Conservation (phyloP, 64 coral and sea anemone species). For the Montipora foliosa region DNA sequence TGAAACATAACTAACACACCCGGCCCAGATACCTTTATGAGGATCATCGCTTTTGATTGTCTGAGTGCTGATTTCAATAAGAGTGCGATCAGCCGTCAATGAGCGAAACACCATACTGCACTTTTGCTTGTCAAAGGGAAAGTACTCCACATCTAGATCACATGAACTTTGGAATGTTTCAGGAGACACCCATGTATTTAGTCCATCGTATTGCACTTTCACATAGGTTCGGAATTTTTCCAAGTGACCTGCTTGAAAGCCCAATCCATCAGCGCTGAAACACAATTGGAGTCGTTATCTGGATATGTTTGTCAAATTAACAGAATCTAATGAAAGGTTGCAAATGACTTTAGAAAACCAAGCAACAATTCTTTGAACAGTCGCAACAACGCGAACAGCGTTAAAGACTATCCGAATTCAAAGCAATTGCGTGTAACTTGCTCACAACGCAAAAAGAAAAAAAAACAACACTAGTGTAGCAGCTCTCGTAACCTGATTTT, state of each 20-base stretch:
- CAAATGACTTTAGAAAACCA: too few species aligned
- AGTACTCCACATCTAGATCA: slow-evolving; percentile 63
- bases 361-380: too few species aligned
- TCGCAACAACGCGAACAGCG: too few species aligned
- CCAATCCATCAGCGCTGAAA: slow-evolving; percentile 66
- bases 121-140: slow-evolving; percentile 84
- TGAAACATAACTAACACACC: too few species aligned
- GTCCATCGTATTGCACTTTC: slow-evolving; percentile 44
- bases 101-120: slow-evolving; percentile 37
- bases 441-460: too few species aligned
- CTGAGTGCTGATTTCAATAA: neutral
- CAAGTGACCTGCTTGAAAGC: slow-evolving; percentile 44
- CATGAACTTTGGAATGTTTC: slow-evolving; percentile 72
- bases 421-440: too few species aligned
- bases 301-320: neutral
- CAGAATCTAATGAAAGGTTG: too few species aligned
- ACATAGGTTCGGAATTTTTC: slow-evolving; percentile 73
- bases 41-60: neutral
- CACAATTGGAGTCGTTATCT: too few species aligned
- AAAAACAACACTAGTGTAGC: too few species aligned
- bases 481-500: too few species aligned
- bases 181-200: slow-evolving; percentile 63
- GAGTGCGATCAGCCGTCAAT: slow-evolving; percentile 9
- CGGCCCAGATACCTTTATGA: neutral
- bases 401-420: too few species aligned